Evolutionary conservation across 64 coral and sea anemone species (phyloP).

Genomic region (Orbicella faveolata): DNA sequence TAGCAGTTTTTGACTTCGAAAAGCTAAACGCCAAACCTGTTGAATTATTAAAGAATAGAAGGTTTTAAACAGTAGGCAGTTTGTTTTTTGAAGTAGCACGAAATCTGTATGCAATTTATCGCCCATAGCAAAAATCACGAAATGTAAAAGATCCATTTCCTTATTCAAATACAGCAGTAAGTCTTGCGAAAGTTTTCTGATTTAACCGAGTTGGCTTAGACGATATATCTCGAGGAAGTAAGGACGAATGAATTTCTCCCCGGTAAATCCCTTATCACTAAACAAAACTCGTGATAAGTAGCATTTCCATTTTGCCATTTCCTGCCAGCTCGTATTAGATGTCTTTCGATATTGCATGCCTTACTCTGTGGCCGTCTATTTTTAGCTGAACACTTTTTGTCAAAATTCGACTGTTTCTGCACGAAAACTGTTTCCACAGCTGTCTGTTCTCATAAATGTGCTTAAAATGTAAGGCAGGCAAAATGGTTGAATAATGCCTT

Average conservation of each 20-base stretch:
- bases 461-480: slow-evolving; percentile 40
- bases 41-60: slow-evolving; percentile 34
- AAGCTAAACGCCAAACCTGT: slow-evolving; percentile 31
- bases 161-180: neutral
- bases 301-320: slow-evolving; percentile 51
- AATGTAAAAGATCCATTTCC: slow-evolving; percentile 5
- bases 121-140: slow-evolving; percentile 4
- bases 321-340: slow-evolving; percentile 31
- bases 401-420: neutral
- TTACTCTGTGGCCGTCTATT: neutral
- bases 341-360: slow-evolving; percentile 31
- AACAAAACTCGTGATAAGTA: slow-evolving; percentile 43
- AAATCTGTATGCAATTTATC: neutral
- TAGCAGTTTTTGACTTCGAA: slow-evolving; percentile 18
- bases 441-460: slow-evolving; percentile 38
- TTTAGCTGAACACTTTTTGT: slow-evolving; percentile 24
- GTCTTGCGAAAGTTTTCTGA: neutral
- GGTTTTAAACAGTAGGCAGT: slow-evolving; percentile 23
- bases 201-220: neutral
- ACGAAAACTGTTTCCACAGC: slow-evolving; percentile 40
- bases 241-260: neutral
- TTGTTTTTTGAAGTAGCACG: slow-evolving; percentile 18
- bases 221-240: slow-evolving; percentile 17
- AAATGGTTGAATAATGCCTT: slow-evolving; percentile 51
- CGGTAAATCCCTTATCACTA: slow-evolving; percentile 38